phyloP scores from a whole-genome alignment of 1,140 invertebrate species.

The Drosophila jambulina region DNA sequence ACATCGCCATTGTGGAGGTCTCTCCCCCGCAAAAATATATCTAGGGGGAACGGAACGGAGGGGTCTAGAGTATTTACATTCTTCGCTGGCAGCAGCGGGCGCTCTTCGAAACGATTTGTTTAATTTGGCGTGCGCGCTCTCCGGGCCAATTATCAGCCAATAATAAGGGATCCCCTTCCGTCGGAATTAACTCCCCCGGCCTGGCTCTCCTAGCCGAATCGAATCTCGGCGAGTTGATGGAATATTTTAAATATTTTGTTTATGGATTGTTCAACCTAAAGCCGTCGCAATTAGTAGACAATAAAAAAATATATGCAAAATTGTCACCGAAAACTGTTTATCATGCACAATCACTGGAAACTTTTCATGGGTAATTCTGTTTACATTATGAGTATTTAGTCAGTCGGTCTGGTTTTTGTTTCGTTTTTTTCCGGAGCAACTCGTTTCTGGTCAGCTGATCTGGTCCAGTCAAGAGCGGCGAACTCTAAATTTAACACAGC shows the following conservation, averaged over 20 bases:
- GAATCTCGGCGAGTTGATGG: constrained; percentile 10
- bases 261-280: constrained; percentile 27
- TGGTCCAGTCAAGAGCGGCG: constrained; percentile 14
- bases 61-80: constrained; percentile 21
- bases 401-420: constrained; percentile 11
- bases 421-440: neutral
- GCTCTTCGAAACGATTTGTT: constrained; percentile 53
- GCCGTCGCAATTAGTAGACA: constrained; percentile 24
- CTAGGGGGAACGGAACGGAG: neutral
- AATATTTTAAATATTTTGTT: constrained; percentile 49
- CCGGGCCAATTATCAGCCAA: constrained; percentile 50
- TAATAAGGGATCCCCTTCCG: constrained; percentile 1
- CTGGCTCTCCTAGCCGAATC: constrained; percentile 21
- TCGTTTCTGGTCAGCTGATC: constrained; percentile 50
- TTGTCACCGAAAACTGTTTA: constrained; percentile 44
- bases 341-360: constrained; percentile 42
- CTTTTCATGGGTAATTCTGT: constrained; percentile 42
- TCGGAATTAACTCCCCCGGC: constrained; percentile 31
- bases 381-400: constrained; percentile 30
- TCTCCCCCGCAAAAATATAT: constrained; percentile 17
- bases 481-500: constrained; percentile 30
- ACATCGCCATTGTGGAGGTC: constrained; percentile 36
- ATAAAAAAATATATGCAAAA: constrained; percentile 41
- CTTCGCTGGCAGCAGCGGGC: constrained; percentile 16
- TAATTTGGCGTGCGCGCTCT: constrained; percentile 67